These are phyloP conservation scores for Triplophysa tibetana DNA, from an alignment of 2,113 vertebrate species.

Conservation along the genomic window DNA sequence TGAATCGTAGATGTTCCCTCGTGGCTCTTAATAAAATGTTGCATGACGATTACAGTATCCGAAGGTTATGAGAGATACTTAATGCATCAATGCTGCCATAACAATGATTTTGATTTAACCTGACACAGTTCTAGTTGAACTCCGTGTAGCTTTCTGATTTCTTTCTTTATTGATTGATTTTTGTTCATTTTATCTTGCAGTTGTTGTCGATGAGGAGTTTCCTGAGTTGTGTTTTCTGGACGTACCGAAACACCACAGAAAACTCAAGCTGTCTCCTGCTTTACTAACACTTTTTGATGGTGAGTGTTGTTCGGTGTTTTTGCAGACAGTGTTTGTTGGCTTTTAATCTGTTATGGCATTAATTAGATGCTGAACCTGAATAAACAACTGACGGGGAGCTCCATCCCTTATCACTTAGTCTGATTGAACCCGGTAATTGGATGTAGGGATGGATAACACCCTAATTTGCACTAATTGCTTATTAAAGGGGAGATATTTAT, in stretches of 20 bases:
- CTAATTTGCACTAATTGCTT: neutral
- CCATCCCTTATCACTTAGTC: slow-evolving; percentile 4
- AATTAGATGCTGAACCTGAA: slow-evolving; percentile 31
- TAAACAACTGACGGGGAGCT: slow-evolving; percentile 18
- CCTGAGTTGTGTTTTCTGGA: slow-evolving; percentile 36
- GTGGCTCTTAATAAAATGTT: slow-evolving; percentile 26
- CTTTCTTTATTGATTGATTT: slow-evolving; percentile 29
- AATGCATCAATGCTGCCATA: neutral
- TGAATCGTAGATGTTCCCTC: slow-evolving; percentile 10
- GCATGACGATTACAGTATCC: slow-evolving; percentile 2
- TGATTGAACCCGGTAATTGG: slow-evolving; percentile 28
- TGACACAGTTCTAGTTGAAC: neutral
- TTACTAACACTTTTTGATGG: slow-evolving; percentile 41
- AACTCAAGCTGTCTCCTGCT: slow-evolving; percentile 27
- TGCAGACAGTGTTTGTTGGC: slow-evolving; percentile 27
- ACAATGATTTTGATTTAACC: slow-evolving; percentile 12
- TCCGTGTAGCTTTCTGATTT: neutral
- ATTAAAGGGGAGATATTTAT: neutral
- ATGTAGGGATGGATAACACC: neutral
- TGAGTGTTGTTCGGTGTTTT: slow-evolving; percentile 46
- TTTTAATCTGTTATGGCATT: neutral
- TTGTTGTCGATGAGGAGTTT: slow-evolving; percentile 32
- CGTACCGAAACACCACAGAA: slow-evolving; percentile 32
- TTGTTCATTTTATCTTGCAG: slow-evolving; percentile 42
- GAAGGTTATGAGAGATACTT: neutral